Conservation (phyloP, 2,113 vertebrate species). For the Burhinus bistriatus region DNA sequence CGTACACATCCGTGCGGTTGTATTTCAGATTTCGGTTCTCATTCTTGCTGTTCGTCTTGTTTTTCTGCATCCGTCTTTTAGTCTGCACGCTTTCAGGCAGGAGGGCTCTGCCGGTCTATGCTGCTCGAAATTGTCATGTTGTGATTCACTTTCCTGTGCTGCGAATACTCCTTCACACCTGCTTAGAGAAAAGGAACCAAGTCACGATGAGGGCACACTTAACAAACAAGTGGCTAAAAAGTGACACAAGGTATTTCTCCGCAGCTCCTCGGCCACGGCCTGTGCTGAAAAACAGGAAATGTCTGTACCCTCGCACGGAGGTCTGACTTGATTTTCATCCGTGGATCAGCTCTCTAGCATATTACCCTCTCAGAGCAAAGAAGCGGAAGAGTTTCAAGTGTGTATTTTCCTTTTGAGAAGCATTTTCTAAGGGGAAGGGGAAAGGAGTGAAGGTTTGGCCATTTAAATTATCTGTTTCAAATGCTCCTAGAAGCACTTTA, state of each 20-base stretch:
- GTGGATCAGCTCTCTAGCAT: background rate
- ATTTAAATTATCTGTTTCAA: background rate
- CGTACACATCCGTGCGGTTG: background rate
- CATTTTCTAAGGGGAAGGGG: background rate
- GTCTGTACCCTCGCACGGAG: background rate
- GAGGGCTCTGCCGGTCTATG: background rate
- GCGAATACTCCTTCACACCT: background rate
- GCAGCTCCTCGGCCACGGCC: background rate
- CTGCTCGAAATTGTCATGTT: background rate
- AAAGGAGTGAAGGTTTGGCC: background rate
- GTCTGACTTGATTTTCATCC: background rate
- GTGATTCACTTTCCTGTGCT: constrained; percentile 49
- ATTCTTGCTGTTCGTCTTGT: background rate
- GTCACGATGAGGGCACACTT: background rate
- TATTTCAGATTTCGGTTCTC: background rate
- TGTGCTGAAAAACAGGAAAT: constrained; percentile 59
- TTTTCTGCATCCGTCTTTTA: background rate
- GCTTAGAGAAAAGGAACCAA: background rate
- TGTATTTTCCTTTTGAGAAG: background rate
- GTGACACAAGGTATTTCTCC: background rate
- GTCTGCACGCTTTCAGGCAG: background rate
- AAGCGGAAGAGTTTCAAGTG: background rate
- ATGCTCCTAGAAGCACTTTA: background rate
- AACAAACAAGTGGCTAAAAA: background rate
- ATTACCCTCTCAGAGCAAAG: background rate